Percentiles rank a stretch among this genome's conserved stretches.
phyloP scores from a whole-genome alignment of 2,113 vertebrate species.

The Sceloporus tristichus region DNA sequence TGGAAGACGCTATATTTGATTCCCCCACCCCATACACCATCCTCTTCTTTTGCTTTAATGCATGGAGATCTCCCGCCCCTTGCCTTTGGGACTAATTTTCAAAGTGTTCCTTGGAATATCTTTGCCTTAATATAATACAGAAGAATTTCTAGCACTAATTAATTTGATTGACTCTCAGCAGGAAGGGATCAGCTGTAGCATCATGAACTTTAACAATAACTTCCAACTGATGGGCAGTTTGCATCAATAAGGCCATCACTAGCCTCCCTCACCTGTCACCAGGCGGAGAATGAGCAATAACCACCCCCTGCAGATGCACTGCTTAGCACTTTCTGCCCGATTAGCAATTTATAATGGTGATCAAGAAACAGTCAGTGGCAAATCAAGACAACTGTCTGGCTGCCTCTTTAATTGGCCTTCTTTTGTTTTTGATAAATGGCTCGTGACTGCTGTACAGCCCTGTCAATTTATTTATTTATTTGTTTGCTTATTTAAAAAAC shows the following conservation, averaged over 20 bases:
- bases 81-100: constrained; percentile 81
- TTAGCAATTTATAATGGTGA: constrained; percentile 99
- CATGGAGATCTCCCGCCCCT: constrained; percentile 66
- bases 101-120: constrained; percentile 71
- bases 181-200: constrained; percentile 88
- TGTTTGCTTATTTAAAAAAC: not conserved
- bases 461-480: constrained; percentile 76
- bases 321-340: constrained; percentile 94
- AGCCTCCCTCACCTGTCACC: constrained; percentile 92
- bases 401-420: constrained; percentile 98
- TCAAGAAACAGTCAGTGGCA: constrained; percentile 98
- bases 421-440: constrained; percentile 99
- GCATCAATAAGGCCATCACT: constrained; percentile 91
- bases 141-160: constrained; percentile 89
- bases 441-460: constrained; percentile 86
- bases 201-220: constrained; percentile 89
- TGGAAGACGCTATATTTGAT: constrained; percentile 86
- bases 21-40: constrained; percentile 3
- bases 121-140: constrained; percentile 80
- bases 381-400: constrained; percentile 99
- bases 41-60: constrained; percentile 64
- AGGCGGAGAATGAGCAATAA: constrained; percentile 89
- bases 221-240: constrained; percentile 90
- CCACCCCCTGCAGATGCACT: constrained; percentile 85
- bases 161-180: constrained; percentile 93